Evolutionary conservation across 2,888 invertebrate genomes (phyloP).

Genomic region (Andricus quercusramuli): DNA sequence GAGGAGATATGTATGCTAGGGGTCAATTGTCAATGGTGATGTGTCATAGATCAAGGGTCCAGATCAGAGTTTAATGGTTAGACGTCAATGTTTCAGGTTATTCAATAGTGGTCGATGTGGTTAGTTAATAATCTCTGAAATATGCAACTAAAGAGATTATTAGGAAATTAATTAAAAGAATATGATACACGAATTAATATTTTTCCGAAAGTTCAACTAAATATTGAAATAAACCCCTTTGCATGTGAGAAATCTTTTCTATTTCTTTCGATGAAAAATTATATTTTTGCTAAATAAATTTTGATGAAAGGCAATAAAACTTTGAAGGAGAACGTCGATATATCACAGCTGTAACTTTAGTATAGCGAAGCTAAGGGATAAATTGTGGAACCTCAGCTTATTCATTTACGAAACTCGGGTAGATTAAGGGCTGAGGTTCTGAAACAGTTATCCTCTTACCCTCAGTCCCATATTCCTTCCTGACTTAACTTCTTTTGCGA

Average conservation of each 20-base stretch:
- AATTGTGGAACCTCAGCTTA: slow-evolving; percentile 8
- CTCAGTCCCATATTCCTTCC: background rate
- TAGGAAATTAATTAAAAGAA: background rate
- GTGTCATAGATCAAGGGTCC: too few species aligned
- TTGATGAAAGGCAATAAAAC: background rate
- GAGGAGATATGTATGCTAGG: too few species aligned
- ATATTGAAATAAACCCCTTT: background rate
- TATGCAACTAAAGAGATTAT: slow-evolving; percentile 5
- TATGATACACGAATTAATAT: background rate
- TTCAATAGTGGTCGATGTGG: background rate
- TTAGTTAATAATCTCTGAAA: slow-evolving; percentile 20
- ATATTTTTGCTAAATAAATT: background rate
- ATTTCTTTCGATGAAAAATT: too few species aligned
- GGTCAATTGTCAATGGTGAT: too few species aligned
- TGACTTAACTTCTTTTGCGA: background rate
- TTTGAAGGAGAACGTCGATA: background rate
- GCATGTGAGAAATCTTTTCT: too few species aligned
- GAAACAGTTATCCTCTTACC: slow-evolving; percentile 15
- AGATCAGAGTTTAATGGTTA: too few species aligned
- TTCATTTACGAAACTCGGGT: slow-evolving; percentile 13
- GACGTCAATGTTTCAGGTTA: too few species aligned
- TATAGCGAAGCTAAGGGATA: background rate
- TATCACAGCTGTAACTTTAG: background rate
- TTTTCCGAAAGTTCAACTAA: background rate
- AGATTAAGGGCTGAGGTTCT: slow-evolving; percentile 22